Percentiles rank a stretch among this genome's conserved stretches.
Evolutionary conservation across 2,113 vertebrate genomes (phyloP).

Genomic region (Amblyornis subalaris): DNA sequence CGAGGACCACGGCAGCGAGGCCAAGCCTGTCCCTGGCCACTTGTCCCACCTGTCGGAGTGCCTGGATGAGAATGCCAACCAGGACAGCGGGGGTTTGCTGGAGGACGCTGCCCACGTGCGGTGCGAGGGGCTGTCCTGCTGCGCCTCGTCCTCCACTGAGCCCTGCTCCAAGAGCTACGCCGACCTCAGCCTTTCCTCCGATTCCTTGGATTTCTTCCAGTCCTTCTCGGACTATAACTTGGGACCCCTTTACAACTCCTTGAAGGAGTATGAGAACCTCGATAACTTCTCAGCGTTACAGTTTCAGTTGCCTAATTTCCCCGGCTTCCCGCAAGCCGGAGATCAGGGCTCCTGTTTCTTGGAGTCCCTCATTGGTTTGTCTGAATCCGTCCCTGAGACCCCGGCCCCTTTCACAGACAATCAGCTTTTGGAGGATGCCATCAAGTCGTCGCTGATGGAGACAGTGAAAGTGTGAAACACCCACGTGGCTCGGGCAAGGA

Average conservation of each 20-base stretch:
- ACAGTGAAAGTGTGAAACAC: constrained; percentile 82
- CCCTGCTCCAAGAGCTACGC: constrained; percentile 80
- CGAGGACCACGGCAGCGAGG: constrained; percentile 16
- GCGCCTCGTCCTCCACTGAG: constrained; percentile 68
- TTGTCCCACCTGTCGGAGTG: constrained; percentile 76
- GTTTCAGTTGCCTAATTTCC: constrained; percentile 83
- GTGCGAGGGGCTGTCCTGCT: constrained; percentile 68
- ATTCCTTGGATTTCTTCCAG: constrained; percentile 91
- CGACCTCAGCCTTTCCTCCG: constrained; percentile 91
- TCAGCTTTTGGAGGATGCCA: constrained; percentile 90
- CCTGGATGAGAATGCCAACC: constrained; percentile 93
- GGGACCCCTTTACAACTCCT: constrained; percentile 88
- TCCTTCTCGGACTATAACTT: constrained; percentile 88
- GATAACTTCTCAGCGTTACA: constrained; percentile 82
- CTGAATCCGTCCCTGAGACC: constrained; percentile 84
- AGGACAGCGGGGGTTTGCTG: constrained; percentile 80
- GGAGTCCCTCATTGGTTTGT: constrained; percentile 90
- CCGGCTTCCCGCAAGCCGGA: constrained; percentile 73
- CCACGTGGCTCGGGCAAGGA: background rate
- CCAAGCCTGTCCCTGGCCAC: constrained; percentile 66
- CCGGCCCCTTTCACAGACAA: constrained; percentile 86
- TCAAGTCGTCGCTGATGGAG: constrained; percentile 87
- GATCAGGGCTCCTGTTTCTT: constrained; percentile 86
- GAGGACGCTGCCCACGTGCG: constrained; percentile 22
- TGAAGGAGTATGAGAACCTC: constrained; percentile 85